Percentiles rank a stretch among this genome's conserved stretches.
Conservation (phyloP, 2,888 invertebrate species). For the Rhingia rostrata region DNA sequence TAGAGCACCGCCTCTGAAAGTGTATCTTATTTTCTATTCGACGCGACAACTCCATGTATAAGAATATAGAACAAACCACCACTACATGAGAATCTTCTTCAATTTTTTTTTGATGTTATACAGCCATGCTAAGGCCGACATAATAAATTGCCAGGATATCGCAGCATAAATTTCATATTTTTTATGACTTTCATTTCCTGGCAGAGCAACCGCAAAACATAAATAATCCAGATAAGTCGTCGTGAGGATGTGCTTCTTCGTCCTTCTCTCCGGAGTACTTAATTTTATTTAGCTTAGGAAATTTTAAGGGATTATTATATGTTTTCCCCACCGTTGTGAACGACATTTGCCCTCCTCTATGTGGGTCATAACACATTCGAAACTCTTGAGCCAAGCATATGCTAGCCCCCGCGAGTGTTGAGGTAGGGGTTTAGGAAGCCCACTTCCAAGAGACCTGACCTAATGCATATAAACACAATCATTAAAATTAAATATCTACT, state of each 20-base stretch:
- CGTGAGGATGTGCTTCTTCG: constrained; percentile 39
- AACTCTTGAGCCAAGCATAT: constrained; percentile 19
- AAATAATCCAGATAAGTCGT: constrained; percentile 73
- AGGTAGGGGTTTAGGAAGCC: not conserved
- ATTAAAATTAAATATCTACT: constrained; percentile 54
- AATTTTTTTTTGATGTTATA: constrained; percentile 18
- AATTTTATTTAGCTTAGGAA: constrained; percentile 56
- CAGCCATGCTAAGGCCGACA: constrained; percentile 61
- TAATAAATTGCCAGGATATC: constrained; percentile 64
- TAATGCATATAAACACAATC: constrained; percentile 44
- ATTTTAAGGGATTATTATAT: constrained; percentile 41
- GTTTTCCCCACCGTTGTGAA: not conserved
- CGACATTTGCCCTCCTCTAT: constrained; percentile 17
- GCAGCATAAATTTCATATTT: constrained; percentile 73
- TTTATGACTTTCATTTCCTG: constrained; percentile 72
- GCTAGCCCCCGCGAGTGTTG: not conserved
- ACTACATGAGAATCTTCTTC: not conserved
- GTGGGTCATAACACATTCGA: constrained; percentile 33
- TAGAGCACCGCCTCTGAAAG: constrained; percentile 7
- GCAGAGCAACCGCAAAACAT: constrained; percentile 65
- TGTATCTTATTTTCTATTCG: constrained; percentile 1
- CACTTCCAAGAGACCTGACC: constrained; percentile 23
- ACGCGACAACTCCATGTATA: not conserved
- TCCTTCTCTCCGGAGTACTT: constrained; percentile 23
- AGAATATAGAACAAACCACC: constrained; percentile 8